These are phyloP conservation scores for Rhea americana DNA, from an alignment of 2,113 vertebrate genomes.

Conservation along the genomic window DNA sequence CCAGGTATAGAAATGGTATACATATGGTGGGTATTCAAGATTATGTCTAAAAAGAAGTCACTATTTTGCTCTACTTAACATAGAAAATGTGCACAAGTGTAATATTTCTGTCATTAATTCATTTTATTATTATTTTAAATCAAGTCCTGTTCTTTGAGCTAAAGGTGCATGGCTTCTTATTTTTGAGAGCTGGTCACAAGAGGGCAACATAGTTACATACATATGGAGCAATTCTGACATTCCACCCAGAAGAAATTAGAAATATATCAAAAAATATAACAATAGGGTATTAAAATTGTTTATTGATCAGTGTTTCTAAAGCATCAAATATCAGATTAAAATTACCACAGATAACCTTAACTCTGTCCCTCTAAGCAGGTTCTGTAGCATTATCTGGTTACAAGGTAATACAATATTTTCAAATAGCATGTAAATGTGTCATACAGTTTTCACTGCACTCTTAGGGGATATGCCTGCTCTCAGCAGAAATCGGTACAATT, in stretches of 20 bases:
- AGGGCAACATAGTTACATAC: slow-evolving; percentile 56
- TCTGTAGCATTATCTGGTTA: neutral
- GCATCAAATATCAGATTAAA: neutral
- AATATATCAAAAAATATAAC: neutral
- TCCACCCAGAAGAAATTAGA: neutral
- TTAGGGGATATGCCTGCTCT: neutral
- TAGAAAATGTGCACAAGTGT: neutral
- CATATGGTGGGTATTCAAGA: neutral
- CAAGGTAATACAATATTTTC: neutral
- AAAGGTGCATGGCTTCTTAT: neutral
- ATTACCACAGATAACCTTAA: neutral
- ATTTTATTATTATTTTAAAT: neutral
- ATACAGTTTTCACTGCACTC: neutral
- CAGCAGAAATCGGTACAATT: neutral
- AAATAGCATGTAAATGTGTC: neutral
- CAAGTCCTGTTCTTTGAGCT: neutral
- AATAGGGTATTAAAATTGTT: neutral
- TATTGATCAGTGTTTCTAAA: neutral
- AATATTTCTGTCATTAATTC: neutral
- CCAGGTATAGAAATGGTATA: neutral
- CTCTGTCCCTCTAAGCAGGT: neutral
- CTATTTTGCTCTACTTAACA: neutral
- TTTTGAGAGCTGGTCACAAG: slow-evolving; percentile 55
- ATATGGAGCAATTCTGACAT: slow-evolving; percentile 16
- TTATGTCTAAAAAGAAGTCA: neutral